Evolutionary conservation across 1,140 invertebrate species (phyloP).

Genomic region (Contarinia nasturtii): DNA sequence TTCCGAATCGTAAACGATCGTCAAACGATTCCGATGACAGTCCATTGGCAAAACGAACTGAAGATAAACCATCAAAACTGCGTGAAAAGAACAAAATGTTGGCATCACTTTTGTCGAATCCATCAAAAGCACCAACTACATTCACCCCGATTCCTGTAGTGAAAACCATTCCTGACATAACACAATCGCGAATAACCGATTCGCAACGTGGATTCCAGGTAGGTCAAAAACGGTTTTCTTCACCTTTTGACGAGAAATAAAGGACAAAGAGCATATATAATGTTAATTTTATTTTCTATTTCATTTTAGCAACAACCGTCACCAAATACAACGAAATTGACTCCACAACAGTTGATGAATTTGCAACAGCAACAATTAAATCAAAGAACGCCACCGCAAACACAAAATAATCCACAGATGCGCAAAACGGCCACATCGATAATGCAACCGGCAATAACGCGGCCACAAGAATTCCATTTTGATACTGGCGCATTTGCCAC

Average conservation of each 20-base stretch:
- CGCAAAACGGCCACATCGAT: constrained; percentile 13
- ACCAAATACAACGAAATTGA: no score
- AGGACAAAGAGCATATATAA: no score
- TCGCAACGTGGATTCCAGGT: constrained; percentile 2
- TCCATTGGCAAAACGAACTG: constrained; percentile 29
- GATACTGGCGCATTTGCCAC: constrained; percentile 9
- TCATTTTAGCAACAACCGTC: no score
- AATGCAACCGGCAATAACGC: constrained; percentile 11
- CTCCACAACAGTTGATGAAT: no score
- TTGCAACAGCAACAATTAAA: not conserved
- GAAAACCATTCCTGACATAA: constrained; percentile 33
- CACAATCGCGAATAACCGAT: constrained; percentile 25
- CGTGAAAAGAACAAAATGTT: constrained; percentile 75
- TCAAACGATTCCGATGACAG: constrained; percentile 41
- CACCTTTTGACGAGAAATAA: no score
- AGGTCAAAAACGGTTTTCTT: constrained; percentile 1
- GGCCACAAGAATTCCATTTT: constrained; percentile 2
- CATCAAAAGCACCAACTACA: constrained; percentile 47
- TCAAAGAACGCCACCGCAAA: not conserved
- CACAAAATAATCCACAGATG: not conserved
- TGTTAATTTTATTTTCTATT: no score
- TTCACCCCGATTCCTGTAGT: constrained; percentile 40
- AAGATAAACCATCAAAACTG: constrained; percentile 38
- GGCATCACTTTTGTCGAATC: constrained; percentile 59
- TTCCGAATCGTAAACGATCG: constrained; percentile 42